These are phyloP conservation scores for Neomorphus geoffroyi DNA, from an alignment of 2,797 vertebrate species.

Conservation along the genomic window DNA sequence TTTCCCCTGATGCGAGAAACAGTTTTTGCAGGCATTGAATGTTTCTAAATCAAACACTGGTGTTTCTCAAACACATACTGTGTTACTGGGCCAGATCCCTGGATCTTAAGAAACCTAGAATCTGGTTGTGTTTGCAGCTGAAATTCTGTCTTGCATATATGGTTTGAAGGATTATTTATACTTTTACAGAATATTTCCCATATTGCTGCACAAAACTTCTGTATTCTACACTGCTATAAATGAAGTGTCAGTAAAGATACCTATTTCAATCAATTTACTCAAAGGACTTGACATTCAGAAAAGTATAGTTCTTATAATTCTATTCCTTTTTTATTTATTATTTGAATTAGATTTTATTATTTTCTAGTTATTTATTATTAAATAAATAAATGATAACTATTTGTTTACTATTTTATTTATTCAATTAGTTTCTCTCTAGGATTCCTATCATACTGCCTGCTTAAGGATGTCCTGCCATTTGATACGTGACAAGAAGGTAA, in stretches of 20 bases:
- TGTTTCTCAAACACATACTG: background rate
- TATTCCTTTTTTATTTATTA: background rate
- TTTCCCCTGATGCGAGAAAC: background rate
- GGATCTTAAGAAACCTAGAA: background rate
- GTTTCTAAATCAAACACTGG: background rate
- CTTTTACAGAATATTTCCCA: background rate
- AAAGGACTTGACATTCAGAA: background rate
- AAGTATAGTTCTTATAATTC: background rate
- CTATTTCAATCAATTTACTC: background rate
- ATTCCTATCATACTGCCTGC: background rate
- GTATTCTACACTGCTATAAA: background rate
- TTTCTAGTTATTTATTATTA: background rate
- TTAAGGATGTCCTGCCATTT: background rate
- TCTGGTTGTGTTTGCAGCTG: background rate
- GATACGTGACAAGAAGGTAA: background rate
- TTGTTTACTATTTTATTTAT: background rate
- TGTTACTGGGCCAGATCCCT: background rate
- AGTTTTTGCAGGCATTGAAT: background rate
- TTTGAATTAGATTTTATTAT: background rate
- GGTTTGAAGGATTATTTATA: background rate
- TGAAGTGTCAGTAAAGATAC: background rate
- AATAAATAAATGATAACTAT: background rate
- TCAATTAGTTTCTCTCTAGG: background rate
- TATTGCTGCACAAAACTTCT: background rate
- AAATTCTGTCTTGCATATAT: background rate